Evolutionary conservation across 2,888 invertebrate genomes (phyloP).

Genomic region (Dynastes tityus): DNA sequence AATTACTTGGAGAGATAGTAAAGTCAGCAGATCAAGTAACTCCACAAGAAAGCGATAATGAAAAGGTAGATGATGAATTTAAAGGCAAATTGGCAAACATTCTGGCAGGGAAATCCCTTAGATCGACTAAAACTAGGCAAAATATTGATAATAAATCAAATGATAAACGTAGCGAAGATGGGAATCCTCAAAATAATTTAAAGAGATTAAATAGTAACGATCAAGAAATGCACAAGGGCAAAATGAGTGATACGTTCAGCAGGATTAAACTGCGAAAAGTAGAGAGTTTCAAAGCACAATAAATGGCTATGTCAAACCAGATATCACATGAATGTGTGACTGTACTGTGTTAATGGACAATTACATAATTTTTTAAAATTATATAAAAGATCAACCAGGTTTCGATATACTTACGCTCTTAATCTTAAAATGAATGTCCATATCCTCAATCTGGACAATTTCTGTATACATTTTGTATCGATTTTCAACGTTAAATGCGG

Average conservation of each 20-base stretch:
- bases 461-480: too few species aligned
- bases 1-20: constrained; percentile 46
- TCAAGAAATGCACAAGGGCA: constrained; percentile 53
- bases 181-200: neutral
- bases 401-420: too few species aligned
- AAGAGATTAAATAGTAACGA: constrained; percentile 13
- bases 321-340: too few species aligned
- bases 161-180: neutral
- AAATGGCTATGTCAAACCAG: neutral
- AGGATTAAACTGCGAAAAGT: constrained; percentile 60
- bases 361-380: too few species aligned
- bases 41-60: neutral
- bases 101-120: constrained; percentile 48
- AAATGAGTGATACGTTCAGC: constrained; percentile 61
- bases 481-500: too few species aligned
- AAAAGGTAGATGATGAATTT: constrained; percentile 48
- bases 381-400: too few species aligned
- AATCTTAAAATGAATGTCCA: too few species aligned
- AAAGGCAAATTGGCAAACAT: constrained; percentile 54
- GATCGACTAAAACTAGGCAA: constrained; percentile 45
- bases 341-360: too few species aligned
- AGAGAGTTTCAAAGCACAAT: constrained; percentile 53
- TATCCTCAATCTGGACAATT: too few species aligned
- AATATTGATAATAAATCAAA: neutral
- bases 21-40: neutral